Conservation (phyloP, 2,113 vertebrate genomes). For the Diphyllodes magnificus region DNA sequence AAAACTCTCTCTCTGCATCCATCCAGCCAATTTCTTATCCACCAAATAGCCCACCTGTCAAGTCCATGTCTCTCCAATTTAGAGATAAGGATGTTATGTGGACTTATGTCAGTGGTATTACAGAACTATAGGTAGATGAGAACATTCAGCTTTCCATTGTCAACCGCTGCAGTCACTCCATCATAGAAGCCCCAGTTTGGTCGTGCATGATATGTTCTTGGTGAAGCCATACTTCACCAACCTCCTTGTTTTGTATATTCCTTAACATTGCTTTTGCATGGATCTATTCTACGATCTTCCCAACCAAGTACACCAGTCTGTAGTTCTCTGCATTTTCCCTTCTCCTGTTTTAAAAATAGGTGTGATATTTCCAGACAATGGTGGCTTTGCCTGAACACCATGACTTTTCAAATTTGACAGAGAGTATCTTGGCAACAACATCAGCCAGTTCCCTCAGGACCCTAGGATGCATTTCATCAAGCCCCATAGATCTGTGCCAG, state of each 20-base stretch:
- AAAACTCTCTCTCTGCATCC: background rate
- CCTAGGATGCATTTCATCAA: background rate
- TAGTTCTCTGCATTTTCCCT: background rate
- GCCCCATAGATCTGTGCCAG: background rate
- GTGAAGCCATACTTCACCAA: background rate
- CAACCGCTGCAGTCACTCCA: background rate
- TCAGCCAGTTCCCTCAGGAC: background rate
- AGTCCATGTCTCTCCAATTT: background rate
- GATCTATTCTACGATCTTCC: background rate
- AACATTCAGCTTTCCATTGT: background rate
- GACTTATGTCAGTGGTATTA: background rate
- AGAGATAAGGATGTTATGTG: background rate
- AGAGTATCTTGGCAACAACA: background rate
- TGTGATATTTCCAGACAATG: background rate
- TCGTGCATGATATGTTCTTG: background rate
- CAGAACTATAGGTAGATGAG: background rate
- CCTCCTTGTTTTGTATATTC: background rate
- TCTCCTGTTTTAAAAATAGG: background rate
- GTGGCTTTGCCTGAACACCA: background rate
- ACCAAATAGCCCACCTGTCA: background rate
- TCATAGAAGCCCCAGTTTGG: background rate
- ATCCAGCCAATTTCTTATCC: background rate
- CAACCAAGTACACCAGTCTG: background rate
- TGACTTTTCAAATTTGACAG: background rate
- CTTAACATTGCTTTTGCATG: rapidly evolving